Percentiles rank a stretch among this genome's conserved stretches.
Evolutionary conservation across 1,140 invertebrate genomes (phyloP).

Genomic region (Propsilocerus akamusi): DNA sequence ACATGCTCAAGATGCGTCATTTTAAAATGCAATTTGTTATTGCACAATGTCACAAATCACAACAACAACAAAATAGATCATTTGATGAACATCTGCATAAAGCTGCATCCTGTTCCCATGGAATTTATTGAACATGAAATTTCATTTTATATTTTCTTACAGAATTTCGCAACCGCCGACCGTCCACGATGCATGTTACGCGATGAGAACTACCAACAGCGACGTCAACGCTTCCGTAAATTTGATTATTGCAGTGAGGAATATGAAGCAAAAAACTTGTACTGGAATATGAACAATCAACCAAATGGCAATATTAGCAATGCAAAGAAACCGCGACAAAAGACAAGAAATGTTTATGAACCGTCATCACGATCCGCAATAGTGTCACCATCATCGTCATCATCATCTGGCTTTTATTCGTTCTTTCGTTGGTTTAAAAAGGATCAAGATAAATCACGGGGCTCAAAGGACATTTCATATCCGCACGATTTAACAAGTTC

Average conservation of each 20-base stretch:
- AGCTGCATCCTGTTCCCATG: no score
- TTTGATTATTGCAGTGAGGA: neutral
- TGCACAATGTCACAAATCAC: no score
- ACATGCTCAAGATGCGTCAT: no score
- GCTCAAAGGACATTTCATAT: constrained; percentile 12
- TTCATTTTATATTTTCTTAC: neutral
- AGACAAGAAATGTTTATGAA: neutral
- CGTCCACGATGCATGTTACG: neutral
- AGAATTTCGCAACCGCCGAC: neutral
- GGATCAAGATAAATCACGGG: constrained; percentile 1
- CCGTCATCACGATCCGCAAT: neutral
- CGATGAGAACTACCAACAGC: neutral
- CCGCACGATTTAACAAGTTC: constrained; percentile 12
- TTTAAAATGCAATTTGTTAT: no score
- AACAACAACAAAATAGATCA: no score
- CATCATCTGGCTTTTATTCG: constrained; percentile 23
- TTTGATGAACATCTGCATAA: no score
- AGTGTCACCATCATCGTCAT: neutral
- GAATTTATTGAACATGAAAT: no score
- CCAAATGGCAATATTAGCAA: neutral
- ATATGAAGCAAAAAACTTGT: neutral
- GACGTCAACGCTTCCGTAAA: neutral
- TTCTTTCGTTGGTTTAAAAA: constrained; percentile 30
- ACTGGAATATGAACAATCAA: constrained; percentile 5
- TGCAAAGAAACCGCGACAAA: neutral